phyloP scores from a whole-genome alignment of 2,113 vertebrate species.

The Lucifuga dentata region DNA sequence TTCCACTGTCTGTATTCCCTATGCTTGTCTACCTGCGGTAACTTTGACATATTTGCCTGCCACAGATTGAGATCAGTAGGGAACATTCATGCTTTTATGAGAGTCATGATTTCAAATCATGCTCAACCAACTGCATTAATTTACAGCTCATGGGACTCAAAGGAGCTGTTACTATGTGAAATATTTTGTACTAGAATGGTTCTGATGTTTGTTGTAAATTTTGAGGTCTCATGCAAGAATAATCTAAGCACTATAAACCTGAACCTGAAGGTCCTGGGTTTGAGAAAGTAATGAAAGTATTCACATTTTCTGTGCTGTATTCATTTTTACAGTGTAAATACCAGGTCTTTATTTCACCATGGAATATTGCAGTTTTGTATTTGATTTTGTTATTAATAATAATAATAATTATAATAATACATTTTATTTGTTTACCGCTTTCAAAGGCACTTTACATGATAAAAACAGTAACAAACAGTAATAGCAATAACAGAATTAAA shows the following conservation, averaged over 20 bases:
- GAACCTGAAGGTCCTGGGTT: background rate
- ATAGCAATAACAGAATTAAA: no score
- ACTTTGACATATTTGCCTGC: constrained; percentile 53
- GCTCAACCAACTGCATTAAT: constrained; percentile 61
- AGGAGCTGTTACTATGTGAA: constrained; percentile 57
- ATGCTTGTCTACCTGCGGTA: constrained; percentile 37
- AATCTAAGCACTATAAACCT: background rate
- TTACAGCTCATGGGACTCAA: constrained; percentile 60
- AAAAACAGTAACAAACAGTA: no score
- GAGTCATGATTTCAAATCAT: constrained; percentile 63
- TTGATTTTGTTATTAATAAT: no score
- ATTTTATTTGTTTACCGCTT: no score
- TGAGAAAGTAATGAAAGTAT: background rate
- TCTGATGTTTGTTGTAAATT: constrained; percentile 25
- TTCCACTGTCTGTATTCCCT: constrained; percentile 23
- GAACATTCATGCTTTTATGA: constrained; percentile 57
- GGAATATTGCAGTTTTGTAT: background rate
- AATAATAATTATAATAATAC: no score
- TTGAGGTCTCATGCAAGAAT: background rate
- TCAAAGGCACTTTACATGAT: no score
- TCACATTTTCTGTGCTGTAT: no score
- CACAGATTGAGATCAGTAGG: constrained; percentile 50
- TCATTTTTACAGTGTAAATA: no score
- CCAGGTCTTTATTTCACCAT: background rate
- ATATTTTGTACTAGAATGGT: constrained; percentile 6